Percentiles rank a stretch among this genome's conserved stretches.
Conservation (phyloP, 2,888 invertebrate genomes). For the Ornithoptera alexandrae region DNA sequence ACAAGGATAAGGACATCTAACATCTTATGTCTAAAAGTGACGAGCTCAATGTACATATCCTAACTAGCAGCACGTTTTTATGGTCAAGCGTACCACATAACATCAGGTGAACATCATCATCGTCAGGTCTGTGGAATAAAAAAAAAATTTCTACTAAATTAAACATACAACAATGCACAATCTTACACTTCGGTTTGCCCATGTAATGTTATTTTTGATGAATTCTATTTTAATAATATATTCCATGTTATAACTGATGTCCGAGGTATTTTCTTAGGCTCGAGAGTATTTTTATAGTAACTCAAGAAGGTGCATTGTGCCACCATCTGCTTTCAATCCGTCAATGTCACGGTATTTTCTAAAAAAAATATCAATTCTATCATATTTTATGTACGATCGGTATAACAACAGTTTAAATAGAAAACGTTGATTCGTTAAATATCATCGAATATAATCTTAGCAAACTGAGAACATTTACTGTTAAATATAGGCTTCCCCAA, state of each 20-base stretch:
- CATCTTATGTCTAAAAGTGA: too few relatives aligned
- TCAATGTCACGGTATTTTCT: slow-evolving; percentile 49
- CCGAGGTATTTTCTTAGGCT: slow-evolving; percentile 61
- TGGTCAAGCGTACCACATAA: too few relatives aligned
- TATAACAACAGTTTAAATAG: too few relatives aligned
- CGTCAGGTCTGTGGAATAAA: too few relatives aligned
- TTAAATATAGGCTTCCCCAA: too few relatives aligned
- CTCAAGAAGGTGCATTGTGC: slow-evolving; percentile 53
- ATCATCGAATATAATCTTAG: neutral
- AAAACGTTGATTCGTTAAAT: neutral
- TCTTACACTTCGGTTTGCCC: neutral
- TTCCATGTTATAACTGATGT: slow-evolving; percentile 27
- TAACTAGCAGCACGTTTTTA: too few relatives aligned
- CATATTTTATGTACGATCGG: neutral
- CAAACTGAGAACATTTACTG: too few relatives aligned
- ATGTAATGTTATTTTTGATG: slow-evolving; percentile 18
- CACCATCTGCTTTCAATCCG: slow-evolving; percentile 63
- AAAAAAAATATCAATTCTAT: slow-evolving; percentile 11
- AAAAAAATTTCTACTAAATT: too few relatives aligned
- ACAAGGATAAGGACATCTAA: too few relatives aligned
- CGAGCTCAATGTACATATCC: too few relatives aligned
- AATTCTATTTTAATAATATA: slow-evolving; percentile 28
- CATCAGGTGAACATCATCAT: too few relatives aligned
- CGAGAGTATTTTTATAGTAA: slow-evolving; percentile 48
- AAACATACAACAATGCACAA: too few relatives aligned